phyloP scores from a whole-genome alignment of 2,888 invertebrate species.

The Chirona hameri region DNA sequence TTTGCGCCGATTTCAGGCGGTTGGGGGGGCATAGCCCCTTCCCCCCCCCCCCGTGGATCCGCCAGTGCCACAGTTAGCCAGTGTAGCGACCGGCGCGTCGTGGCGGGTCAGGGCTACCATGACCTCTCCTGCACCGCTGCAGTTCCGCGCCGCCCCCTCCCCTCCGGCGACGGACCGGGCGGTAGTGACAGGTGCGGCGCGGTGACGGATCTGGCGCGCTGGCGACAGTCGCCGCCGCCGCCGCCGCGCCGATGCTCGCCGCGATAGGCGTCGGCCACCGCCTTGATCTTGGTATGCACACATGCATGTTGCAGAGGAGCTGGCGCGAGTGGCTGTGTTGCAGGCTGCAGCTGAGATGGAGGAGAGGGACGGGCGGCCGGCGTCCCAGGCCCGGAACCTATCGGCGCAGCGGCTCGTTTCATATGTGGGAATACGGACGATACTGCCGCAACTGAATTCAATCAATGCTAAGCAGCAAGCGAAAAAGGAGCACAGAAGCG shows the following conservation, averaged over 20 bases:
- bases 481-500: too few relatives aligned
- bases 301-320: constrained; percentile 2
- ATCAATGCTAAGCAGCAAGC: too few relatives aligned
- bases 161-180: neutral
- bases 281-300: constrained; percentile 4
- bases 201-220: neutral
- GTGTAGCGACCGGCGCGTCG: neutral
- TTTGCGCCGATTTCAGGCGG: too few relatives aligned
- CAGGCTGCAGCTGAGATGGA: neutral
- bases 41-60: too few relatives aligned
- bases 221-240: neutral
- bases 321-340: neutral
- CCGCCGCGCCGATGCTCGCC: neutral
- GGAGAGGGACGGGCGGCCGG: too few relatives aligned
- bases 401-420: neutral
- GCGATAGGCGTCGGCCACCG: constrained; percentile 1
- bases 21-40: too few relatives aligned
- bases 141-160: neutral
- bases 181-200: neutral
- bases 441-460: too few relatives aligned
- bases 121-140: neutral
- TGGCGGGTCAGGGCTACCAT: neutral
- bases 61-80: neutral
- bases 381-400: neutral
- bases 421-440: too few relatives aligned